A percentile compares a stretch with the other conserved stretches of the same genome.
phyloP scores from a whole-genome alignment of 2,113 vertebrate species.

The Panurus biarmicus region DNA sequence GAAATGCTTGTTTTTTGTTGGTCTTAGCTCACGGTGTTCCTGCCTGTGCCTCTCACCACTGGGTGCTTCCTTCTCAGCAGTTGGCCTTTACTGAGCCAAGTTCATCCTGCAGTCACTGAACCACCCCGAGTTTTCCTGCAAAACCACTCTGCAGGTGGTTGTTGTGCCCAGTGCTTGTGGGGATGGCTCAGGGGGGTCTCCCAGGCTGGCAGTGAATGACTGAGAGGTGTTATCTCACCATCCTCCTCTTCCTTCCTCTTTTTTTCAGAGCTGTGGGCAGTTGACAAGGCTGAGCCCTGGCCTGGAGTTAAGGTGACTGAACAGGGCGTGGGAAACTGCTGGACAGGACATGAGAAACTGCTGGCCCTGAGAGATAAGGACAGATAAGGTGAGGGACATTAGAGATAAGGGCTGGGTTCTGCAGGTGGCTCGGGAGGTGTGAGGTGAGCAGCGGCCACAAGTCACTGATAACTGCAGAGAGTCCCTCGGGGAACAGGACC shows the following conservation, averaged over 20 bases:
- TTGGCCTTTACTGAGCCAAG: not conserved
- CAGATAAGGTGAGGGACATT: not conserved
- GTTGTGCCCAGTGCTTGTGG: not conserved
- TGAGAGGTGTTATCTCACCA: not conserved
- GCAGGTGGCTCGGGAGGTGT: not conserved
- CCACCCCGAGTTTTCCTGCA: not conserved
- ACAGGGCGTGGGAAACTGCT: not conserved
- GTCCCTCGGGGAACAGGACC: accelerated
- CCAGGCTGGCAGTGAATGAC: not conserved
- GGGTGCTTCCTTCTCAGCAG: not conserved
- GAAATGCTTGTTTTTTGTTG: not conserved
- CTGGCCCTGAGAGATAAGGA: not conserved
- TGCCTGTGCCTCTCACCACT: not conserved
- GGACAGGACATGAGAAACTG: not conserved
- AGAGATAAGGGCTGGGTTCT: not conserved
- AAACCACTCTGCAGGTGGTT: accelerated
- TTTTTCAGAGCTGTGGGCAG: not conserved
- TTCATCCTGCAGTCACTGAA: not conserved
- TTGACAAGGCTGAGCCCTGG: not conserved
- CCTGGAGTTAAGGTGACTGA: not conserved
- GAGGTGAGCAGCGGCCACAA: not conserved
- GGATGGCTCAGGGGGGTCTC: not conserved
- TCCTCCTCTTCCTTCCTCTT: not conserved
- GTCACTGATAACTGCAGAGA: not conserved
- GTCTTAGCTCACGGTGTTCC: not conserved